Evolutionary conservation across 2,113 vertebrate genomes (phyloP).

Genomic region (Ibidorhyncha struthersii): DNA sequence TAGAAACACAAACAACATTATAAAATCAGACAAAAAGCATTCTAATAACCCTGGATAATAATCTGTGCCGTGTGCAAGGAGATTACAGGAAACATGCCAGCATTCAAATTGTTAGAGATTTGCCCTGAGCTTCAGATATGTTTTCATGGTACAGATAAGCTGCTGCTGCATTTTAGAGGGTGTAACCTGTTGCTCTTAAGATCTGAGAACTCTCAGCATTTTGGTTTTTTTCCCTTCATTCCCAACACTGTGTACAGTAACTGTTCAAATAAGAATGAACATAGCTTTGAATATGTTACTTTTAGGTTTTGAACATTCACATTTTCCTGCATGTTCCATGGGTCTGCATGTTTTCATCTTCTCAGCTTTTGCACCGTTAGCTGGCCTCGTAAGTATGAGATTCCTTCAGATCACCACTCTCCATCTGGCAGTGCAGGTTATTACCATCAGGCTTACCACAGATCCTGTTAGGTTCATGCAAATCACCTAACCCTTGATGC

Average conservation of each 20-base stretch:
- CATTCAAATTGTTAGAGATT: background rate
- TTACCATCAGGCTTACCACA: background rate
- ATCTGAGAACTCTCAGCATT: background rate
- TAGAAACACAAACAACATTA: background rate
- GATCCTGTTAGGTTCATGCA: background rate
- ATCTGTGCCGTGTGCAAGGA: background rate
- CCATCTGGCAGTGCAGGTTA: background rate
- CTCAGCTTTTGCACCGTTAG: background rate
- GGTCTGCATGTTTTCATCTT: background rate
- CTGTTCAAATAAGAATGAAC: background rate
- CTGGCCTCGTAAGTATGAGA: background rate
- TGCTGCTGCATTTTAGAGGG: background rate
- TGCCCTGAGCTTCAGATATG: background rate
- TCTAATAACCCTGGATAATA: background rate
- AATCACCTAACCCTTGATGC: background rate
- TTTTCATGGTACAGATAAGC: background rate
- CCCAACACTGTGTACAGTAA: background rate
- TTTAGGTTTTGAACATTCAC: background rate
- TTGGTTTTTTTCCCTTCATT: background rate
- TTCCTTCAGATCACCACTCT: background rate
- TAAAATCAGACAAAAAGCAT: background rate
- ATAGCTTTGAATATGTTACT: background rate
- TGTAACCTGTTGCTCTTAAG: background rate
- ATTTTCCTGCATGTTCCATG: background rate
- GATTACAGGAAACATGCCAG: background rate